Evolutionary conservation across 2,797 vertebrate species (phyloP).

Genomic region (Euthynnus affinis): DNA sequence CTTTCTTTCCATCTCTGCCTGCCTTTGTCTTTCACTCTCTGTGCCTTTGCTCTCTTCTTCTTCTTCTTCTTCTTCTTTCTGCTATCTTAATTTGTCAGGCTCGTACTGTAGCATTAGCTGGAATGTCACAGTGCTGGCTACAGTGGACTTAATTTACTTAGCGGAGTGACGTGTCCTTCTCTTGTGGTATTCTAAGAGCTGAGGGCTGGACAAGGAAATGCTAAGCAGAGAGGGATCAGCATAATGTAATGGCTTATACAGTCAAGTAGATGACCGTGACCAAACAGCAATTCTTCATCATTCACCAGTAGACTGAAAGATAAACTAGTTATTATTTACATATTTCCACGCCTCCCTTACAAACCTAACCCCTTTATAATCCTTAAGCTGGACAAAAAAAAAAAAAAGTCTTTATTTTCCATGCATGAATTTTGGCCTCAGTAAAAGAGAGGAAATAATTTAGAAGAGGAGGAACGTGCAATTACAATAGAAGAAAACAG

Average conservation of each 20-base stretch:
- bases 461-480: not conserved
- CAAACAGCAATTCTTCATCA: constrained; percentile 5
- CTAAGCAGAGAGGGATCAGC: constrained; percentile 29
- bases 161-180: constrained; percentile 53
- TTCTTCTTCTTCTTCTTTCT: constrained; percentile 36
- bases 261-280: constrained; percentile 31
- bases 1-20: constrained; percentile 28
- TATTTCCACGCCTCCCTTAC: constrained; percentile 13
- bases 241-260: constrained; percentile 24
- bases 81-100: constrained; percentile 76
- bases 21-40: constrained; percentile 22
- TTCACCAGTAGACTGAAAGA: constrained; percentile 13
- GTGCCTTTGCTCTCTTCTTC: constrained; percentile 35
- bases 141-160: constrained; percentile 77
- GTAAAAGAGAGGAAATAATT: not conserved
- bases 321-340: constrained; percentile 32
- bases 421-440: not conserved
- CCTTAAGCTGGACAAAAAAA: not conserved
- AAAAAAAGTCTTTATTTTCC: not conserved
- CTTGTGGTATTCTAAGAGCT: constrained; percentile 29
- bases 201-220: constrained; percentile 44
- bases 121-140: constrained; percentile 68
- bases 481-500: not conserved
- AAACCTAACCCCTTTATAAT: constrained; percentile 3
- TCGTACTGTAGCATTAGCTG: constrained; percentile 56